Evolutionary conservation across 1,140 invertebrate species (phyloP), one percentile per base, ranked within the genome.

Genomic region (Zaprionus vittiger): DNA sequence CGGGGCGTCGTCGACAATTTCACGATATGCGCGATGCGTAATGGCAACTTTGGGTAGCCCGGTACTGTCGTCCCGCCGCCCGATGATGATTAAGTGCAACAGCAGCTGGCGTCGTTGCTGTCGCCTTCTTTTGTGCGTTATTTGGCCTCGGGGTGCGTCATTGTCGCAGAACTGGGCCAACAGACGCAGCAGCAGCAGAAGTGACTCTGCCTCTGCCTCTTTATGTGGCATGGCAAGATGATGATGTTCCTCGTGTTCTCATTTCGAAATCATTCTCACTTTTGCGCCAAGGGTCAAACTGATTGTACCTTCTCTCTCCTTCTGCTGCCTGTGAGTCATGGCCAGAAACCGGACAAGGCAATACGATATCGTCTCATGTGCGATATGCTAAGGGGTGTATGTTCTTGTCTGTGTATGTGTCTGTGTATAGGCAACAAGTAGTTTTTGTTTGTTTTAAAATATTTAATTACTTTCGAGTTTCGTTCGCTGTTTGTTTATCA

Each of bases 401-500:
- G 15, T 44, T n/a, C 15, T 20, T 47, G 55, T 65, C 26, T 74
- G n/a, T 64, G 47, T 65, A 26, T 26, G 22, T 68, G 37, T 31
- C 24, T 26, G 55, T 76, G 63, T 31, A 7, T 28, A 76, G 60
- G 79, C 80, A 87, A 83, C 84, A 87, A 81, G 83, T 87, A 87
- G 84, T 84, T 63, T 77, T 49, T 68, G 55, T 83, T 73, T 83
- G 74, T 87, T 87, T 86, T 68, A 57, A 89, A 81, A 89, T 87
- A 89, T 87, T 89, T 87, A 89, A 89, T 87, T 87, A 87, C 83
- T 87, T 80, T 87, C 77, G 54, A 81, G 80, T 75, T 77, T 79
- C 78, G 60, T 77, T 76, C 63, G 60, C 61, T 52, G 71, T 57
- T 49, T 65, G 69, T 79, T 73, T 71, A 75, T 81, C 79, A 68